Percentiles rank a stretch among this genome's conserved stretches.
Conservation (phyloP, 2,888 invertebrate genomes). For the Dimorphilus gyrociliatus region DNA sequence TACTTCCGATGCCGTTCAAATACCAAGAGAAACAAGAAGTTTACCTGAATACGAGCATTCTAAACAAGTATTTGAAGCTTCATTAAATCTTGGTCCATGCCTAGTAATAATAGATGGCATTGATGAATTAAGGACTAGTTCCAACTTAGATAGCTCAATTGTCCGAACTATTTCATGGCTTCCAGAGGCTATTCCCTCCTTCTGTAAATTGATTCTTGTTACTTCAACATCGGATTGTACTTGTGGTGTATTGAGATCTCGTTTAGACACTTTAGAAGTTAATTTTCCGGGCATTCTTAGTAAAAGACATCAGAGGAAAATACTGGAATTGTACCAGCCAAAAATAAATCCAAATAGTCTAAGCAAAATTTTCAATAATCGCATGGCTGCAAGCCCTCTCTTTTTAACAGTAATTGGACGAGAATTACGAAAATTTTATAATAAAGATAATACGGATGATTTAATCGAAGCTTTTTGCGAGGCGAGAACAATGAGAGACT, state of each 20-base stretch:
- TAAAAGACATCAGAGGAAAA: too few relatives aligned
- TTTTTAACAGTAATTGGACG: slow-evolving; percentile 18
- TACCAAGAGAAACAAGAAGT: neutral
- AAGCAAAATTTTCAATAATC: too few relatives aligned
- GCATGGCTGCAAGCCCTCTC: too few relatives aligned
- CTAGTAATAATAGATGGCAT: slow-evolving; percentile 29
- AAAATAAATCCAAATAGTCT: too few relatives aligned
- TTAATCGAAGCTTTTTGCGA: slow-evolving; percentile 19
- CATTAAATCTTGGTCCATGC: slow-evolving; percentile 24
- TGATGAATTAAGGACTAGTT: slow-evolving; percentile 20
- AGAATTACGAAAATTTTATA: slow-evolving; percentile 18
- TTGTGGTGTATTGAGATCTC: slow-evolving; percentile 14
- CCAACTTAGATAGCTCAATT: slow-evolving; percentile 11
- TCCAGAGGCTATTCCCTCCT: slow-evolving; percentile 21
- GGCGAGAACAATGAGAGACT: slow-evolving; percentile 17
- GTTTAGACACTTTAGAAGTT: too few relatives aligned
- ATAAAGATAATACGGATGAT: slow-evolving; percentile 15
- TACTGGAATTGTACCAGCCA: too few relatives aligned
- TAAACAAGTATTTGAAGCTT: slow-evolving; percentile 20
- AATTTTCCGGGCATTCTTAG: too few relatives aligned
- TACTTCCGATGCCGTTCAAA: neutral
- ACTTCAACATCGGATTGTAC: slow-evolving; percentile 23
- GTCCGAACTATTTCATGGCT: slow-evolving; percentile 16
- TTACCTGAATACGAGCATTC: slow-evolving; percentile 10
- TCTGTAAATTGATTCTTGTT: slow-evolving; percentile 23